Evolutionary conservation across 2,888 invertebrate genomes (phyloP).

Genomic region (Hyposoter didymator): DNA sequence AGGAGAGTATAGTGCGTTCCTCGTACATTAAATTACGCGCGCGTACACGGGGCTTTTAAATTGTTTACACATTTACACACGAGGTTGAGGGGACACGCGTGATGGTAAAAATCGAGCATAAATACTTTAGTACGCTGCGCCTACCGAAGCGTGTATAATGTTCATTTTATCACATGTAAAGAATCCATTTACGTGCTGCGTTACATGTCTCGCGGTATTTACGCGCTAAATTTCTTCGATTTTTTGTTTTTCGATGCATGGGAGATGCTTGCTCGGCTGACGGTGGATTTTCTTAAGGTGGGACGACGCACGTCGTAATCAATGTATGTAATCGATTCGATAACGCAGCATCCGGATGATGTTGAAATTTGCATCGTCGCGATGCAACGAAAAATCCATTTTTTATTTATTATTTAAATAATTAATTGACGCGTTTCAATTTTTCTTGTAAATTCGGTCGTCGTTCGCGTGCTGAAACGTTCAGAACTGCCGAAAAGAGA

Average conservation of each 20-base stretch:
- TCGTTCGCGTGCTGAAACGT: too few species aligned
- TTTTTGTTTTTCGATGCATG: neutral
- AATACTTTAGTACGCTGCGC: conserved; percentile 19
- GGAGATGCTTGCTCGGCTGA: conserved; percentile 20
- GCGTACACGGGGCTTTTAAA: conserved; percentile 4
- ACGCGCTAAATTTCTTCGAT: neutral
- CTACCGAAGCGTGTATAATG: neutral
- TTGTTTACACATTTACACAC: neutral
- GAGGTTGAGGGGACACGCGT: neutral
- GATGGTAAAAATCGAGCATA: neutral
- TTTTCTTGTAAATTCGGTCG: too few species aligned
- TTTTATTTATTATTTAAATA: too few species aligned
- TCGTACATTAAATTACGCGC: conserved; percentile 18
- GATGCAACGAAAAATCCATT: too few species aligned
- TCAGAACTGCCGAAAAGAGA: too few species aligned
- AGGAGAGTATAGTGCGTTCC: conserved; percentile 3
- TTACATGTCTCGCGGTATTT: conserved; percentile 16
- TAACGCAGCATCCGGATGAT: conserved; percentile 30
- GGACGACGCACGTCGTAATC: conserved; percentile 38
- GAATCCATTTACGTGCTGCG: conserved; percentile 19
- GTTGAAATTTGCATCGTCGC: too few species aligned
- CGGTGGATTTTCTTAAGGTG: conserved; percentile 33
- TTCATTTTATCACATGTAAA: neutral
- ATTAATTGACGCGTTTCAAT: too few species aligned
- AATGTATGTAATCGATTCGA: conserved; percentile 39